These are phyloP conservation scores for Coregonus ussuriensis DNA, from an alignment of 2,797 vertebrate genomes.

Conservation along the genomic window DNA sequence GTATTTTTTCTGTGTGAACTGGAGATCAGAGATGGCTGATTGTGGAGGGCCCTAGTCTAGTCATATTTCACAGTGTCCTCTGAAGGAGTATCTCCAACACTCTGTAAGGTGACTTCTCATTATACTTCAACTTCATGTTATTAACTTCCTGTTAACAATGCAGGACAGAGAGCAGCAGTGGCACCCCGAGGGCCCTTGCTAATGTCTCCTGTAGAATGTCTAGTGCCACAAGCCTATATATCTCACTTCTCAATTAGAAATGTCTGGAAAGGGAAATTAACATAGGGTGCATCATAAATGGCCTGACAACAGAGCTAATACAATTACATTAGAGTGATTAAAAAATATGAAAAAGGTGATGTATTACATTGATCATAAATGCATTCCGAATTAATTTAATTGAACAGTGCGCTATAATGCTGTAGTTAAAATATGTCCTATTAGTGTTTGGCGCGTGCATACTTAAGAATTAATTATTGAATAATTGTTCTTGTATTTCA, in stretches of 20 bases:
- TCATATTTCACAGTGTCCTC: not conserved
- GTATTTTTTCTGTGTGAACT: not conserved
- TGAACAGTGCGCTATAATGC: slow-evolving; percentile 76
- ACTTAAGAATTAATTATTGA: slow-evolving; percentile 91
- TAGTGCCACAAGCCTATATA: slow-evolving; percentile 49
- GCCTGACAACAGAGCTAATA: slow-evolving; percentile 74
- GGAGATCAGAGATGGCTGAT: not conserved
- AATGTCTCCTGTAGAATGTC: slow-evolving; percentile 32
- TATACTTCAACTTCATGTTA: slow-evolving; percentile 22
- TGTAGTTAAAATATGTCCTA: slow-evolving; percentile 79
- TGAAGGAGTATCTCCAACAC: not conserved
- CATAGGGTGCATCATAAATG: slow-evolving; percentile 62
- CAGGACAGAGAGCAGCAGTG: slow-evolving; percentile 7
- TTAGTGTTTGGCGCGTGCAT: slow-evolving; percentile 84
- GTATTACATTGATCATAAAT: slow-evolving; percentile 81
- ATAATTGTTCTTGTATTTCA: slow-evolving; percentile 90
- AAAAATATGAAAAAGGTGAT: slow-evolving; percentile 76
- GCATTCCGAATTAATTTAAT: slow-evolving; percentile 85
- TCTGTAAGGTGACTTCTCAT: slow-evolving; percentile 13
- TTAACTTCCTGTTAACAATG: slow-evolving; percentile 17
- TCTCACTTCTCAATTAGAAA: slow-evolving; percentile 57
- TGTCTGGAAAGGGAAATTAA: slow-evolving; percentile 55
- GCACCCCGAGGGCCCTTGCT: slow-evolving; percentile 28
- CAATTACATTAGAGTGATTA: slow-evolving; percentile 77
- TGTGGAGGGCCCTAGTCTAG: not conserved